Evolutionary conservation across 2,888 invertebrate genomes (phyloP).

Genomic region (Epirrhoe alternata): DNA sequence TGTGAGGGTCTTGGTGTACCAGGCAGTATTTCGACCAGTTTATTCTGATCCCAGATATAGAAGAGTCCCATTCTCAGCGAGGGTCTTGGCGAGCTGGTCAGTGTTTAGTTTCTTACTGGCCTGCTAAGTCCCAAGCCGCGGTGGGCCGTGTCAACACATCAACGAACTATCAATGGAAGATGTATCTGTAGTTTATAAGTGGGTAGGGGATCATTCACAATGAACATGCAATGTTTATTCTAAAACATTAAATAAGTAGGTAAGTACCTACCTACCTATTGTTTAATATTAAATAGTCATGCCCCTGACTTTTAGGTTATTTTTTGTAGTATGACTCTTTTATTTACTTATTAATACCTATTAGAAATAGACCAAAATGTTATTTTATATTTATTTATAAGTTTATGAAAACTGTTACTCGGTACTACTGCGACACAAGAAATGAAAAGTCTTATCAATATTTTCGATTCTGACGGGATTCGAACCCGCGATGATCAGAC

Average conservation of each 20-base stretch:
- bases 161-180: slow-evolving; percentile 31
- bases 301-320: no score
- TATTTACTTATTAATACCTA: no score
- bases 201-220: background rate
- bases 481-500: no score
- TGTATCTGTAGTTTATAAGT: slow-evolving; percentile 10
- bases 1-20: slow-evolving; percentile 90
- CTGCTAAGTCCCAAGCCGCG: slow-evolving; percentile 94
- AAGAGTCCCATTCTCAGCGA: slow-evolving; percentile 67
- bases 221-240: background rate
- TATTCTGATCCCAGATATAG: background rate
- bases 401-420: no score
- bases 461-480: no score
- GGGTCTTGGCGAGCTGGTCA: slow-evolving; percentile 91
- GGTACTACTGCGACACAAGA: no score
- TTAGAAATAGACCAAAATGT: no score
- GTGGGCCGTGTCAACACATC: slow-evolving; percentile 51
- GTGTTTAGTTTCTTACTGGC: slow-evolving; percentile 88
- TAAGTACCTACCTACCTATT: no score
- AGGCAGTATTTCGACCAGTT: slow-evolving; percentile 70
- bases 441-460: no score
- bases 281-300: no score
- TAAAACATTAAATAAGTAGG: background rate
- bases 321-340: no score
- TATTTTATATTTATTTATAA: no score